Conservation (phyloP, 2,888 invertebrate genomes). For the Nemotelus nigrinus region DNA sequence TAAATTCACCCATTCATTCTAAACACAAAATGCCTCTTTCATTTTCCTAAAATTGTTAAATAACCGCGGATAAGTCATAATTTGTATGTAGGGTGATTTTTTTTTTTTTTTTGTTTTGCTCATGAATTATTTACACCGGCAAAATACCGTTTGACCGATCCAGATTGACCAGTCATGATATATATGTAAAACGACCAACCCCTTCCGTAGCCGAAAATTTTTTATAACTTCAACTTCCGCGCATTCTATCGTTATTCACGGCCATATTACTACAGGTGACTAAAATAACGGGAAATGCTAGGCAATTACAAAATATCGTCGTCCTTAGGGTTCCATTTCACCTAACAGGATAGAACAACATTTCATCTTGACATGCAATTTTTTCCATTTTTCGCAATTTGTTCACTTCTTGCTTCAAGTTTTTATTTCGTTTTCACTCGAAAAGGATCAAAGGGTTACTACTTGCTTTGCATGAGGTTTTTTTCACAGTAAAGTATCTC, state of each 20-base stretch:
- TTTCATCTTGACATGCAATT: conserved; percentile 45
- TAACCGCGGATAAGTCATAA: not conserved
- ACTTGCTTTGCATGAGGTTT: conserved; percentile 4
- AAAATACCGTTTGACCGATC: conserved; percentile 49
- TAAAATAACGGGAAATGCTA: conserved; percentile 40
- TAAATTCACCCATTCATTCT: too few species aligned
- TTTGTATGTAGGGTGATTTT: conserved; percentile 4
- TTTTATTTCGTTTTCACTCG: conserved; percentile 11
- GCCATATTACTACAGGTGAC: conserved; percentile 35
- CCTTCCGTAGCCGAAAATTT: conserved; percentile 22
- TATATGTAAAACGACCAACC: conserved; percentile 9
- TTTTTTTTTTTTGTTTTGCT: not conserved
- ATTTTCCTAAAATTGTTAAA: too few species aligned
- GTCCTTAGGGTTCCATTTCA: conserved; percentile 23
- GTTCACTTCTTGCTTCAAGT: not conserved
- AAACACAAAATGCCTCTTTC: too few species aligned
- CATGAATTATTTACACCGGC: conserved; percentile 49
- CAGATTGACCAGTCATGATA: conserved; percentile 44
- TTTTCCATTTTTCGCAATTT: conserved; percentile 38
- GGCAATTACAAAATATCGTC: conserved; percentile 40
- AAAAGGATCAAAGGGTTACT: conserved; percentile 36
- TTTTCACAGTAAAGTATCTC: not conserved
- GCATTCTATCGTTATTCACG: conserved; percentile 12
- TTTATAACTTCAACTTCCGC: conserved; percentile 37
- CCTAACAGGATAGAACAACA: conserved; percentile 23